Conservation (phyloP, 2,113 vertebrate species). For the Spea bombifrons region DNA sequence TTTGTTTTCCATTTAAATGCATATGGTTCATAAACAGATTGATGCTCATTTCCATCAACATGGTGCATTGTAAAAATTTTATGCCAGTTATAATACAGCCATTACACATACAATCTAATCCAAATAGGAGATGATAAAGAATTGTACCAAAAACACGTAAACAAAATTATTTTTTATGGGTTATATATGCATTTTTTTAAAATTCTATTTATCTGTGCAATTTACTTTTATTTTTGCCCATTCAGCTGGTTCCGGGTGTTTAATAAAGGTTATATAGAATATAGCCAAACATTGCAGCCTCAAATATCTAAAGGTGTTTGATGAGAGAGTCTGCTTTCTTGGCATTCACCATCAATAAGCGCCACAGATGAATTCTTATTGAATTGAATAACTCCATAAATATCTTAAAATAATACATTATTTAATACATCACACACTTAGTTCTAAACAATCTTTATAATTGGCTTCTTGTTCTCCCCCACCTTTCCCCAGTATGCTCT, state of each 20-base stretch:
- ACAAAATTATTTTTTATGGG: conserved; percentile 36
- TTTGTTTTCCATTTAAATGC: conserved; percentile 10
- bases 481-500: too few relatives aligned
- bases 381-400: too few relatives aligned
- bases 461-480: too few relatives aligned
- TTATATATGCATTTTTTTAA: conserved; percentile 18
- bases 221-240: conserved; percentile 35
- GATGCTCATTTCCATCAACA: conserved; percentile 3
- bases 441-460: too few relatives aligned
- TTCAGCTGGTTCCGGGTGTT: neutral
- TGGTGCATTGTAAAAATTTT: neutral
- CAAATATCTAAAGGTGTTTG: too few relatives aligned
- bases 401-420: too few relatives aligned
- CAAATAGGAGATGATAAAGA: conserved; percentile 27
- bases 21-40: conserved; percentile 20
- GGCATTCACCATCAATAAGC: too few relatives aligned
- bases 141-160: conserved; percentile 34
- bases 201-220: conserved; percentile 40
- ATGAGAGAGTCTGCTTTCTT: too few relatives aligned
- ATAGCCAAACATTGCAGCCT: too few relatives aligned
- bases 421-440: too few relatives aligned
- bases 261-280: conserved; percentile 2
- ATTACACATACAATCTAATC: conserved; percentile 34
- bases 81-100: conserved; percentile 40
- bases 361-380: too few relatives aligned